Evolutionary conservation across 2,113 vertebrate species (phyloP).

Genomic region (Reinhardtius hippoglossoides): DNA sequence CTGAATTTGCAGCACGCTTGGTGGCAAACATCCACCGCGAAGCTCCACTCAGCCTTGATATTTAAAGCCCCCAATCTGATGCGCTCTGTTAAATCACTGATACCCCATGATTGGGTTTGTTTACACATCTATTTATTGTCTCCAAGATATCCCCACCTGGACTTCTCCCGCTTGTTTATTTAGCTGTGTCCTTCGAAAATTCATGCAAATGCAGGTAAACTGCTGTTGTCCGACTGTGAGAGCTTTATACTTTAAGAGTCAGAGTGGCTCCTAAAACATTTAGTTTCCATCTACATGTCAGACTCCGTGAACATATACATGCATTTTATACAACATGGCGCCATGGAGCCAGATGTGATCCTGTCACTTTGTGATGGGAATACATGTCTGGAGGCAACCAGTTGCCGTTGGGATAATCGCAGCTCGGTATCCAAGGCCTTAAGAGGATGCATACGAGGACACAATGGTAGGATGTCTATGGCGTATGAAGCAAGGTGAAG

Average conservation of each 20-base stretch:
- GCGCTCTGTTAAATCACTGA: slow-evolving; percentile 26
- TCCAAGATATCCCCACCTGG: neutral
- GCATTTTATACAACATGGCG: slow-evolving; percentile 10
- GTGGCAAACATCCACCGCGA: slow-evolving; percentile 44
- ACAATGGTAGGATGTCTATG: too few relatives aligned
- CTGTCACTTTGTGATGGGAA: slow-evolving; percentile 3
- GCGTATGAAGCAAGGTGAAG: neutral
- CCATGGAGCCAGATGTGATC: slow-evolving; percentile 12
- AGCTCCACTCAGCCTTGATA: slow-evolving; percentile 20
- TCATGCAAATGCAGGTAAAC: neutral
- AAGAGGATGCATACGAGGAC: neutral
- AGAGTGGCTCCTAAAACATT: slow-evolving; percentile 21
- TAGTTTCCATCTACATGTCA: slow-evolving; percentile 9
- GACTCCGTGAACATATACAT: slow-evolving; percentile 14
- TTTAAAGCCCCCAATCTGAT: slow-evolving; percentile 23
- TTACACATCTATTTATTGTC: slow-evolving; percentile 7
- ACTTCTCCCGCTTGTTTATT: slow-evolving; percentile 11
- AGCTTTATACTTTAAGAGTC: neutral
- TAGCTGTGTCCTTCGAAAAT: neutral
- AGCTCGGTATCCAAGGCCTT: neutral
- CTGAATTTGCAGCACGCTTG: slow-evolving; percentile 48
- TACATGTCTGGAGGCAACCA: neutral
- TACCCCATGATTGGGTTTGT: slow-evolving; percentile 31
- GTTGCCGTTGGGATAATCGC: neutral
- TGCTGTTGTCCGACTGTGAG: neutral